Evolutionary conservation across 2,113 vertebrate genomes (phyloP).

Genomic region (Podilymbus podiceps): DNA sequence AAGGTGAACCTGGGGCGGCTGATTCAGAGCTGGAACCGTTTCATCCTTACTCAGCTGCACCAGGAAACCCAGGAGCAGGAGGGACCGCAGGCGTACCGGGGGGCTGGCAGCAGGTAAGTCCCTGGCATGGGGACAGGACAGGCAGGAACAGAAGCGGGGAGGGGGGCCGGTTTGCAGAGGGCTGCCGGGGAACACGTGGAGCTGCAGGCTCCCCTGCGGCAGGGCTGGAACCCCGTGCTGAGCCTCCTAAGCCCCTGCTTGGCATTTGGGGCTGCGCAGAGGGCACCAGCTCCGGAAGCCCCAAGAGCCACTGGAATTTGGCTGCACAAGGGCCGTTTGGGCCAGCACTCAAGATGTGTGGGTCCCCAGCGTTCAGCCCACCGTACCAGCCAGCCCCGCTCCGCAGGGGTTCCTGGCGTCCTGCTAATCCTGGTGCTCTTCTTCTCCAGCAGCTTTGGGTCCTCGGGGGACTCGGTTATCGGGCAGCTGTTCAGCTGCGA

Average conservation of each 20-base stretch:
- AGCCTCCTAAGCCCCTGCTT: neutral
- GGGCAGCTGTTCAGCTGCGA: constrained; percentile 95
- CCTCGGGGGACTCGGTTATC: constrained; percentile 87
- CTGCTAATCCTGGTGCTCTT: neutral
- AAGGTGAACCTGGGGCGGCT: constrained; percentile 90
- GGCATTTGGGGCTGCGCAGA: neutral
- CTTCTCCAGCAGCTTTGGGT: constrained; percentile 81
- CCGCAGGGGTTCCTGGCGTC: rapidly evolving
- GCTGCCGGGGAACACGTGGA: rapidly evolving
- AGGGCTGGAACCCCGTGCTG: neutral
- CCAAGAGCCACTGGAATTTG: neutral
- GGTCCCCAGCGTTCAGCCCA: neutral
- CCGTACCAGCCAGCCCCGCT: neutral
- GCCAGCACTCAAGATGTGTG: no score
- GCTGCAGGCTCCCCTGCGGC: rapidly evolving
- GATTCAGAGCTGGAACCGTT: constrained; percentile 98
- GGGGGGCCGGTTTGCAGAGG: neutral
- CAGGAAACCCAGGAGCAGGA: constrained; percentile 98
- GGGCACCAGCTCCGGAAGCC: no score
- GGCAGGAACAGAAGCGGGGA: neutral
- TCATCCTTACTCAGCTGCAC: constrained; percentile 97
- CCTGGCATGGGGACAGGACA: neutral
- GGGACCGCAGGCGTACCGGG: constrained; percentile 92
- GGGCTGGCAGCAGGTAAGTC: constrained; percentile 85
- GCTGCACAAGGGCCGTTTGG: no score